Base-by-base conservation (phyloP, 2,113 vertebrate species). In the Elachura formosa region DNA sequence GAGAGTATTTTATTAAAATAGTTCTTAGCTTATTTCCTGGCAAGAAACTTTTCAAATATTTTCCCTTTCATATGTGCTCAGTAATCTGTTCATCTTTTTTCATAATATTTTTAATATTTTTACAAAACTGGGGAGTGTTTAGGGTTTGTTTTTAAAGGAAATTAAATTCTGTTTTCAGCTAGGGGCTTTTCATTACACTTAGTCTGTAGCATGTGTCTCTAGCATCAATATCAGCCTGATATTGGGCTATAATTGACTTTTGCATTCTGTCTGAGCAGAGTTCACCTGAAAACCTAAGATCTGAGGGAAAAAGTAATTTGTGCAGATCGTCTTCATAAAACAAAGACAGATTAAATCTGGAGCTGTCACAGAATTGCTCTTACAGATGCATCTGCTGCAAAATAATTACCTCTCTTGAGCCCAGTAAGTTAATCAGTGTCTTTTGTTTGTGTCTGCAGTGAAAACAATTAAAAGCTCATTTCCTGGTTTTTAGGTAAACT, bases 241-340 rank as follows among this genome's bases (percentile, higher is more conserved):
- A 63, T 82, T 67, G 72, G 92, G 49, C 66, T 82, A 52, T 96
- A 96, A 97, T 98, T 97, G 92, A 95, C 92, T 97, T 97, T 88
- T 90, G 84, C 29, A 5, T 92, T 95, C 89, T 93, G 56, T 71
- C 87, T 94, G 71, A 91, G 55, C 55, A 90, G 45, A 87, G 86
- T 82, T 96, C 90, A 63, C 97, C 90, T 94, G 63, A 95, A 97
- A 94, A 95, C 84, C 75, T 92, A n/a, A 96, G 97, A 94, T 90
- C 87, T 85, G 94, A 73, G 46, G 75, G 62, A 59, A 94, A 86
- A 96, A 94, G 90, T 84, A 75, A 91, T 90, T 82, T 87, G 93
- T 95, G 82, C 93, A 97, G 96, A 96, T 98, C 94, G 93, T 93
- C 90, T 96, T 97, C 90, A 96, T 96, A 97, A 97, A 97, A 93